Percentiles rank a stretch among this genome's conserved stretches.
These are phyloP conservation scores for Platysternon megacephalum DNA, from an alignment of 2,113 vertebrate species.

Conservation along the genomic window DNA sequence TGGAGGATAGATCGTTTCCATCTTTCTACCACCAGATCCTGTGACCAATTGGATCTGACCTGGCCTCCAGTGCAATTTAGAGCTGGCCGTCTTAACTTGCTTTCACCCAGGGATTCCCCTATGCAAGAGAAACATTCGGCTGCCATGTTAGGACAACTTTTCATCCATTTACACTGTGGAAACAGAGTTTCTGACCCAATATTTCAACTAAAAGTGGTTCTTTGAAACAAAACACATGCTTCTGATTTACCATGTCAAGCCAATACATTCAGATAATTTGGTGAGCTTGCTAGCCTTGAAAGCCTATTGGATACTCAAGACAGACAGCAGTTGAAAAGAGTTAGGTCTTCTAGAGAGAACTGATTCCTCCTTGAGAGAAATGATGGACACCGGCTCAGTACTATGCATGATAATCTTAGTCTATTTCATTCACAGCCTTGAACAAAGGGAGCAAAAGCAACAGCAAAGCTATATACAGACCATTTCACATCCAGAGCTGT, in stretches of 20 bases:
- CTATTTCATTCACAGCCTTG: not conserved
- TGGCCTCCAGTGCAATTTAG: not conserved
- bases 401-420: not conserved
- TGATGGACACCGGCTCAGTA: not conserved
- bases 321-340: not conserved
- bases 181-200: not conserved
- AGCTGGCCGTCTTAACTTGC: not conserved
- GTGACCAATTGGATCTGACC: not conserved
- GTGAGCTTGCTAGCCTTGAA: not conserved
- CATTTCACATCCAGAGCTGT: not conserved
- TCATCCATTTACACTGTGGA: not conserved
- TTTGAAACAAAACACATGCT: not conserved
- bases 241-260: not conserved
- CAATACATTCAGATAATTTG: not conserved
- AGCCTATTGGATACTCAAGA: not conserved
- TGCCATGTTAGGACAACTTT: accelerated
- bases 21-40: not conserved
- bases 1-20: accelerated
- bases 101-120: not conserved
- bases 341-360: not conserved
- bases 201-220: not conserved
- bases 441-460: not conserved
- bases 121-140: not conserved
- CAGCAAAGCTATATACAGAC: not conserved
- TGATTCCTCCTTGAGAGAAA: not conserved